phyloP scores from a whole-genome alignment of 1,140 invertebrate species.

The Liolophura sinensis region DNA sequence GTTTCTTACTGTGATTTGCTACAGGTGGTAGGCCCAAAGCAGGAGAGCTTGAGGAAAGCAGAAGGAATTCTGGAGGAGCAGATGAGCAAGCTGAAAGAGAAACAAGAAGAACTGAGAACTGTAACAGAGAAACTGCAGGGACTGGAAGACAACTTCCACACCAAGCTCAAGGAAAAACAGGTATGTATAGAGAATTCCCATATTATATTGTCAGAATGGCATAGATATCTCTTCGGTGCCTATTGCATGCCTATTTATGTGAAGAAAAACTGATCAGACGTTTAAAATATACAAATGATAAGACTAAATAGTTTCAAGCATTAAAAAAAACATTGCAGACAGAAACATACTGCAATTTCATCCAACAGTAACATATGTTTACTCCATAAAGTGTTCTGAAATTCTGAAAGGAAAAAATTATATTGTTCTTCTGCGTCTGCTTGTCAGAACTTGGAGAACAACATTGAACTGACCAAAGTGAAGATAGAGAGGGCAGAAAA shows the following conservation, averaged over 20 bases:
- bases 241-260: too few species aligned
- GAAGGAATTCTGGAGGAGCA: constrained; percentile 46
- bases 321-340: too few species aligned
- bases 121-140: constrained; percentile 53
- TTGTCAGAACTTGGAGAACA: constrained; percentile 53
- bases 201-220: too few species aligned
- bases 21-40: constrained; percentile 56
- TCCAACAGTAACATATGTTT: too few species aligned
- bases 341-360: too few species aligned
- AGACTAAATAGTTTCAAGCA: too few species aligned
- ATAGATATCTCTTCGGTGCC: too few species aligned
- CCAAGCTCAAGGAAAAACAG: constrained; percentile 55
- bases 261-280: too few species aligned
- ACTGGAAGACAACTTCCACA: constrained; percentile 48
- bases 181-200: constrained; percentile 24
- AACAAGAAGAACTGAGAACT: constrained; percentile 53
- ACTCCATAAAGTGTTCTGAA: too few species aligned
- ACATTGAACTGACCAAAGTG: constrained; percentile 56
- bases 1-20: background rate
- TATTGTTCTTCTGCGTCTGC: constrained; percentile 3
- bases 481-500: constrained; percentile 58
- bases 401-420: too few species aligned
- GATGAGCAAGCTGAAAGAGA: constrained; percentile 49
- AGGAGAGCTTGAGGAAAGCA: constrained; percentile 49
- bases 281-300: too few species aligned